Evolutionary conservation across 1,140 invertebrate genomes (phyloP), one percentile per base, ranked within the genome.

Genomic region (Brachionus asplanchnoidis): DNA sequence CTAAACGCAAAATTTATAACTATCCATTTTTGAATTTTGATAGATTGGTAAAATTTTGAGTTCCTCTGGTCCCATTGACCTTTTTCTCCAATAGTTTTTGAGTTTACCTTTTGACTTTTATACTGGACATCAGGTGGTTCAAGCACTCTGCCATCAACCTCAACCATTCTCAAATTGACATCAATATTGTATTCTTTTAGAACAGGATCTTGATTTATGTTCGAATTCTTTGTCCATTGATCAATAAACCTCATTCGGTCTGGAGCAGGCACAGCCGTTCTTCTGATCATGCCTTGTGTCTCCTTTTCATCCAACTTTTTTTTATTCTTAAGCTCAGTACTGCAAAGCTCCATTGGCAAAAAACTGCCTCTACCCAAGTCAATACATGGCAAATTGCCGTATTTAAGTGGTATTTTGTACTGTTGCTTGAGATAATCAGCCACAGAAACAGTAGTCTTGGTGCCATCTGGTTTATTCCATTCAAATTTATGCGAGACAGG

Each of bases 11-110:
- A 99, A 89, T 97, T 99, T 46, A 97, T 97, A 86, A 99, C 99
- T 0, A 97, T 97, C 98, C 98, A 99, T 11, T 98, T 96, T 85
- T 97, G 92, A 85, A 99, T 98, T 91, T 99, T 97, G 3, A 99
- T 97, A 44, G 97, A 97, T 68, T 96, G 98, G 89, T 98, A 99
- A 90, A 99, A 99, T 90, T 99, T 97, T 89, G 99, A 99, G 11
- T 97, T 97, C 80, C 97, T 92, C 97, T 99, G 99, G 89, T 99
- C 97, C 98, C 98, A 99, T 5, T 99, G 97, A 70, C 97, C 98
- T 90, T 97, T 95, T 12, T 78, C 73, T 14, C 36, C 66, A 2
- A 82, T 82, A 17, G 0, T 12, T 36, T 32, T 65, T 20, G 79
- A 82, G 0, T 11, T 9, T 14, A 14, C 20, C 14, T 60, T 82